phyloP scores from a whole-genome alignment of 2,888 invertebrate species.

The Hemicrepidius hirtus region DNA sequence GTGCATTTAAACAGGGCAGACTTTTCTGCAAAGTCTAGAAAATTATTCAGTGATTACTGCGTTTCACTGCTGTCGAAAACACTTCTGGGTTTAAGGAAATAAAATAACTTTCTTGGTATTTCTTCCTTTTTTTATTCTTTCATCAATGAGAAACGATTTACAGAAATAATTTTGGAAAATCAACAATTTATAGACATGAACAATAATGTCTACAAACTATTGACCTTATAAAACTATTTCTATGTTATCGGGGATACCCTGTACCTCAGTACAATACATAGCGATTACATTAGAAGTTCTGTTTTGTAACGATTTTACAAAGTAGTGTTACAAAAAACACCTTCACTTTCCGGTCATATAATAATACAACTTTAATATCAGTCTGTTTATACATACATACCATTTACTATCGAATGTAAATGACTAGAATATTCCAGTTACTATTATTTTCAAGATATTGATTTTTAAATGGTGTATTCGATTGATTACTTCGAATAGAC shows the following conservation, averaged over 20 bases:
- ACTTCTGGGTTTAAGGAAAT: constrained; percentile 8
- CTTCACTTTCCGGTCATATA: neutral
- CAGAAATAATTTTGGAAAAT: too few relatives aligned
- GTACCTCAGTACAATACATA: too few relatives aligned
- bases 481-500: too few relatives aligned
- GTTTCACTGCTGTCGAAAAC: constrained; percentile 24
- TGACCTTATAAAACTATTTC: too few relatives aligned
- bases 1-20: constrained; percentile 43
- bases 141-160: neutral
- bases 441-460: constrained; percentile 4
- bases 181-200: too few relatives aligned
- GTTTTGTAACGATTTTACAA: neutral
- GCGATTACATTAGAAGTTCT: neutral
- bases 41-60: constrained; percentile 36
- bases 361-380: neutral
- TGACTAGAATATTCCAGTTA: neutral
- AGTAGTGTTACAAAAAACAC: neutral
- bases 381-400: neutral
- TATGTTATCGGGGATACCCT: too few relatives aligned
- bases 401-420: neutral
- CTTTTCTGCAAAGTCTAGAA: constrained; percentile 46
- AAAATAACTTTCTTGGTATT: neutral
- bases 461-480: neutral
- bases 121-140: neutral
- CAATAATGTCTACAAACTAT: too few relatives aligned